Percentiles rank a stretch among this genome's conserved stretches.
phyloP scores from a whole-genome alignment of 2,797 vertebrate genomes.

The Pseudomugil gertrudae region DNA sequence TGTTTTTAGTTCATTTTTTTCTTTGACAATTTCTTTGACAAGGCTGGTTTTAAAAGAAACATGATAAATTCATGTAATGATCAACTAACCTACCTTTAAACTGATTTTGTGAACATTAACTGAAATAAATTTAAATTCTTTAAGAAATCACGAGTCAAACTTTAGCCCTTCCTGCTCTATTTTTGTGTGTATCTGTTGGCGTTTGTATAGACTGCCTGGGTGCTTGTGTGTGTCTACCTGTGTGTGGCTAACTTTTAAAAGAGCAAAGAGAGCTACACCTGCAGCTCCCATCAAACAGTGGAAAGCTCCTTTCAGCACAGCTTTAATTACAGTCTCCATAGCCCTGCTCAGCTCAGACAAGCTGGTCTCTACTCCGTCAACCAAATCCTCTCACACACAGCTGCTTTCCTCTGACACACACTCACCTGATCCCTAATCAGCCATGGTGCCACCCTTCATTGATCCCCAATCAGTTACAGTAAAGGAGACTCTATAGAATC shows the following conservation, averaged over 20 bases:
- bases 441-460: constrained; percentile 69
- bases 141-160: constrained; percentile 16
- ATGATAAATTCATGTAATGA: no score
- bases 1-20: no score
- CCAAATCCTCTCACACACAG: constrained; percentile 60
- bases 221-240: constrained; percentile 19
- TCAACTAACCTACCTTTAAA: no score
- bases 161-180: constrained; percentile 18
- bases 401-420: constrained; percentile 52
- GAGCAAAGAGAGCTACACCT: constrained; percentile 71
- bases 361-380: constrained; percentile 56
- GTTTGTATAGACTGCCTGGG: neutral
- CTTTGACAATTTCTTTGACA: no score
- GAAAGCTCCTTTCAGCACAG: constrained; percentile 77
- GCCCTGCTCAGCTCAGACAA: constrained; percentile 61
- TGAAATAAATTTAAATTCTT: no score
- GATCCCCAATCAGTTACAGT: constrained; percentile 78
- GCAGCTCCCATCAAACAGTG: constrained; percentile 69
- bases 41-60: no score
- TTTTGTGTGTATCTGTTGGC: neutral
- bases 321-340: constrained; percentile 74
- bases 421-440: constrained; percentile 71
- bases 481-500: constrained; percentile 60
- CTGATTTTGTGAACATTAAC: no score
- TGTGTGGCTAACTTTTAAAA: constrained; percentile 39